These are phyloP conservation scores for Lepilemur septentrionalis DNA, from an alignment of 2,797 vertebrate genomes.

Conservation along the genomic window DNA sequence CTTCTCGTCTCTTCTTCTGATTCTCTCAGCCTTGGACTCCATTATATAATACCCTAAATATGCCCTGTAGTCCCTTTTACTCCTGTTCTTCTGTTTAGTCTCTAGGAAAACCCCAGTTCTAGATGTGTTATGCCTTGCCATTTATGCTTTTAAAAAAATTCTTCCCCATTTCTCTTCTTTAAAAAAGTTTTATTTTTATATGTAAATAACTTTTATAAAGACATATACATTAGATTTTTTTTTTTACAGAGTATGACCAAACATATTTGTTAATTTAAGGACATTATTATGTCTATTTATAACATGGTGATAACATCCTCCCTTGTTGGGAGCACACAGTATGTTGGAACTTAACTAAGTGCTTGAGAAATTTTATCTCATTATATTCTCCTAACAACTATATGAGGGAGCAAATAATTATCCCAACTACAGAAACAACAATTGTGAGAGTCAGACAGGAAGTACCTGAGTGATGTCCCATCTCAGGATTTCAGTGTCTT, in stretches of 20 bases:
- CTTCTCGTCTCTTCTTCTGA: neutral
- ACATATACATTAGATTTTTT: neutral
- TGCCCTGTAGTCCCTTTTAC: neutral
- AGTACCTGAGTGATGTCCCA: neutral
- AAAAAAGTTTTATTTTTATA: neutral
- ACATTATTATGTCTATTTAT: neutral
- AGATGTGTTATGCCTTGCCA: neutral
- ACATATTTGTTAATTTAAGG: neutral
- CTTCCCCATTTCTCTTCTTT: neutral
- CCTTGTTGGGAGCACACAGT: neutral
- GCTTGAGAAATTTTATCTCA: neutral
- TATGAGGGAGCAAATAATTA: neutral
- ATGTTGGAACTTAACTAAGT: neutral
- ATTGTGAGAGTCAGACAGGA: neutral
- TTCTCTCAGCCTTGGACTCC: neutral
- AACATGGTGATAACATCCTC: neutral
- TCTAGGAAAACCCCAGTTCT: neutral
- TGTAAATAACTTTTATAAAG: neutral
- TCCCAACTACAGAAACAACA: neutral
- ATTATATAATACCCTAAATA: neutral
- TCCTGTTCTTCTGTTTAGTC: neutral
- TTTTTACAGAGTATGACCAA: neutral
- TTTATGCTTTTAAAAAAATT: neutral
- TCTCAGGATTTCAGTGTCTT: neutral
- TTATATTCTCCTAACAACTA: neutral